phyloP scores from a whole-genome alignment of 2,113 vertebrate genomes.

The Ciconia maguari region DNA sequence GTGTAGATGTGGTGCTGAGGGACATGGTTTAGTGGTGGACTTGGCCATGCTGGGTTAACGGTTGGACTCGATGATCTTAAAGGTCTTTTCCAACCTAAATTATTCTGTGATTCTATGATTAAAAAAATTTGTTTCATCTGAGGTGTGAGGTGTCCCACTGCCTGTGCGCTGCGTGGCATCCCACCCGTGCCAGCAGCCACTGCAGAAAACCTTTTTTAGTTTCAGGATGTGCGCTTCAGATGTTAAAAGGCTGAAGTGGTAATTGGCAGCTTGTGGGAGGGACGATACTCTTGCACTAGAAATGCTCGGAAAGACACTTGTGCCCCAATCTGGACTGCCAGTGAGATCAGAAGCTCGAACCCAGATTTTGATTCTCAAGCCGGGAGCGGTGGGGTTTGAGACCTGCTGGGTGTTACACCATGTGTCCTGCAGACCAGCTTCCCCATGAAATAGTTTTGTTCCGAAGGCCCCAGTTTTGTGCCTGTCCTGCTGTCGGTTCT shows the following conservation, averaged over 20 bases:
- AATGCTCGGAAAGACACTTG: background rate
- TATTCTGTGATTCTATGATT: too few relatives aligned
- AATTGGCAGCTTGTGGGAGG: background rate
- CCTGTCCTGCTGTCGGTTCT: background rate
- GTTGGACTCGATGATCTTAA: too few relatives aligned
- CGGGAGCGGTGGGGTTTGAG: background rate
- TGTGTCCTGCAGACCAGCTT: rapidly evolving
- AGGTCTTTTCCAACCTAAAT: too few relatives aligned
- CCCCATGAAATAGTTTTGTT: background rate
- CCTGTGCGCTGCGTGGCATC: background rate
- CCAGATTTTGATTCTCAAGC: background rate
- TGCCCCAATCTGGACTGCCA: background rate
- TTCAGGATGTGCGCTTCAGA: background rate
- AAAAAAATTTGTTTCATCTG: rapidly evolving
- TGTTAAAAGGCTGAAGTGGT: background rate
- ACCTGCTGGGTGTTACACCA: background rate
- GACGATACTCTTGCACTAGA: background rate
- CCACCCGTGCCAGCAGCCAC: background rate
- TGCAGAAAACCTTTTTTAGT: background rate
- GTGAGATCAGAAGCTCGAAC: background rate
- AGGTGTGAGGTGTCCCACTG: too few relatives aligned
- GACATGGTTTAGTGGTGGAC: too few relatives aligned
- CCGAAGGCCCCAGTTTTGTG: background rate
- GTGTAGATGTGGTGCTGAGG: too few relatives aligned
- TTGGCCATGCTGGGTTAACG: too few relatives aligned